These are phyloP conservation scores for Jordanella pulchra DNA, from an alignment of 2,797 vertebrate genomes.

Conservation along the genomic window DNA sequence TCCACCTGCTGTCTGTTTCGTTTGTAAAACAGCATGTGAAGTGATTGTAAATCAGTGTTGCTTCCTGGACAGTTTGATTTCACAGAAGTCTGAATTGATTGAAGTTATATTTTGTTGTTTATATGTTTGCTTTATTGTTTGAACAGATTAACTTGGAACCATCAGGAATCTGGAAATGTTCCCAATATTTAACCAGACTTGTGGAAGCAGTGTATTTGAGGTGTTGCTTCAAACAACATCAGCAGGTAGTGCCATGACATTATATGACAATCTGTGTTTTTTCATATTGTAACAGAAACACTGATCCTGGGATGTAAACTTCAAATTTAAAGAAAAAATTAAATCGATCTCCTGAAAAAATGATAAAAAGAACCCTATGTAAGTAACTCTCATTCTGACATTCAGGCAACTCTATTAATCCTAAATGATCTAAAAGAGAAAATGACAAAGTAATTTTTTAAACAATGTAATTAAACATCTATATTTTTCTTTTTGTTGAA, in stretches of 20 bases:
- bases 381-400: not conserved
- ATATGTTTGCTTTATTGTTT: not conserved
- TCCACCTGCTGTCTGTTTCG: no score
- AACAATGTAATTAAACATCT: not conserved
- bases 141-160: not conserved
- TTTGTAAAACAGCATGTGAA: no score
- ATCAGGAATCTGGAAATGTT: not conserved
- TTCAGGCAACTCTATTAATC: not conserved
- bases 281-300: not conserved
- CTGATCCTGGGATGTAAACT: not conserved
- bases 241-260: not conserved
- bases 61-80: no score
- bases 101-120: no score
- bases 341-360: not conserved
- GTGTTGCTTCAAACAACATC: not conserved
- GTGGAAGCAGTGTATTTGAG: not conserved
- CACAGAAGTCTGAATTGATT: no score
- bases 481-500: not conserved
- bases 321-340: not conserved
- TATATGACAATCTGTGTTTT: not conserved
- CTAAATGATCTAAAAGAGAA: not conserved
- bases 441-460: not conserved
- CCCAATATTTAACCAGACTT: not conserved
- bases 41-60: no score
- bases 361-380: no score